Evolutionary conservation across 2,888 invertebrate genomes (phyloP).

Genomic region (Bugula neritina): DNA sequence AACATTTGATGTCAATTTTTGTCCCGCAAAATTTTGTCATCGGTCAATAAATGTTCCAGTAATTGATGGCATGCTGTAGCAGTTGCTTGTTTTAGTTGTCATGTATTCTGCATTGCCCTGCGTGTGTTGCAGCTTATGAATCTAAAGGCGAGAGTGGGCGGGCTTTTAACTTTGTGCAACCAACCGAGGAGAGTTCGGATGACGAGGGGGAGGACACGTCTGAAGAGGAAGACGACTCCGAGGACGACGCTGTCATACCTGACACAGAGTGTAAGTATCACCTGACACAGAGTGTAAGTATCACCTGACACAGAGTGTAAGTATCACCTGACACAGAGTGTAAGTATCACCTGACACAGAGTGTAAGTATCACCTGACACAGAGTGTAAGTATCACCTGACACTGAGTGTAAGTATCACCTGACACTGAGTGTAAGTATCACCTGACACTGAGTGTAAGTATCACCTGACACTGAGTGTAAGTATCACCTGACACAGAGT

Average conservation of each 20-base stretch:
- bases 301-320: neutral
- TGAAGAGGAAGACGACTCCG: constrained; percentile 30
- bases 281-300: neutral
- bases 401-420: neutral
- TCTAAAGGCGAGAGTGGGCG: neutral
- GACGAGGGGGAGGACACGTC: constrained; percentile 39
- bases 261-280: neutral
- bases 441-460: too few relatives aligned
- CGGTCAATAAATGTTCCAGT: too few relatives aligned
- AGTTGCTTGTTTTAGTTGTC: too few relatives aligned
- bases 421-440: too few relatives aligned
- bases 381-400: neutral
- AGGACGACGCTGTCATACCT: neutral
- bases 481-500: too few relatives aligned
- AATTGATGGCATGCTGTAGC: too few relatives aligned
- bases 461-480: too few relatives aligned
- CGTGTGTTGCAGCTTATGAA: neutral
- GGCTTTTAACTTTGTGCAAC: constrained; percentile 5
- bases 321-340: neutral
- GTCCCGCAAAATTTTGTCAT: too few relatives aligned
- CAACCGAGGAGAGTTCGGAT: constrained; percentile 39
- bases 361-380: constrained; percentile 1
- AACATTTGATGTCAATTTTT: too few relatives aligned
- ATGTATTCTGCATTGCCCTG: too few relatives aligned
- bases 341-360: neutral